Evolutionary conservation across 1,140 invertebrate genomes (phyloP).

Genomic region (Pogonus chalceus): DNA sequence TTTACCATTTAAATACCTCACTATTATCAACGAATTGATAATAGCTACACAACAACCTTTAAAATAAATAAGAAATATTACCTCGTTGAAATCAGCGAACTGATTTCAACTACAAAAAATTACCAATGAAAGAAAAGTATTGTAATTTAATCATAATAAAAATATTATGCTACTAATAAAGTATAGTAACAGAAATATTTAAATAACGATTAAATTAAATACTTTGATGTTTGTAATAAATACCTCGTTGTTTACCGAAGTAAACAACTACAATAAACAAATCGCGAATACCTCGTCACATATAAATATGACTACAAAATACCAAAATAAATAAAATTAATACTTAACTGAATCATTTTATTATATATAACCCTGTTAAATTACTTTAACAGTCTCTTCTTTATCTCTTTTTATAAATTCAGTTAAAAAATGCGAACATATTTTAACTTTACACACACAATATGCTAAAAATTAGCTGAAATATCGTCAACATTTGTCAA

Average conservation of each 20-base stretch:
- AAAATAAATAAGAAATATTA: too few species aligned
- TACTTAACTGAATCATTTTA: not conserved
- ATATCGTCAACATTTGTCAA: not conserved
- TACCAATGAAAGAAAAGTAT: too few species aligned
- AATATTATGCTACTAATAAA: too few species aligned
- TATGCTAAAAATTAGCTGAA: not conserved
- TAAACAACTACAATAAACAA: constrained; percentile 9
- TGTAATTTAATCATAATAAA: too few species aligned
- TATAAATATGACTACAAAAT: not conserved
- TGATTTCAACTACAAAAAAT: too few species aligned
- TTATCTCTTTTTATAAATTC: not conserved
- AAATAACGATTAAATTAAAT: too few species aligned
- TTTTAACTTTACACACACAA: not conserved
- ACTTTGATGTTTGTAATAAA: too few species aligned
- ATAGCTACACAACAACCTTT: too few species aligned
- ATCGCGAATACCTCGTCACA: constrained; percentile 16
- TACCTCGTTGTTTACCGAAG: constrained; percentile 12
- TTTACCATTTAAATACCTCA: too few species aligned
- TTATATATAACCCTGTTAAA: not conserved
- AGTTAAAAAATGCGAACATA: not conserved
- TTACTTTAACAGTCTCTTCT: not conserved
- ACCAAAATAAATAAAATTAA: constrained; percentile 1
- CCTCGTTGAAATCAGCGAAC: too few species aligned
- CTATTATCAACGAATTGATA: too few species aligned
- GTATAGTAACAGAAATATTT: too few species aligned